Evolutionary conservation across 2,888 invertebrate genomes (phyloP).

Genomic region (Syrista parreyssii): DNA sequence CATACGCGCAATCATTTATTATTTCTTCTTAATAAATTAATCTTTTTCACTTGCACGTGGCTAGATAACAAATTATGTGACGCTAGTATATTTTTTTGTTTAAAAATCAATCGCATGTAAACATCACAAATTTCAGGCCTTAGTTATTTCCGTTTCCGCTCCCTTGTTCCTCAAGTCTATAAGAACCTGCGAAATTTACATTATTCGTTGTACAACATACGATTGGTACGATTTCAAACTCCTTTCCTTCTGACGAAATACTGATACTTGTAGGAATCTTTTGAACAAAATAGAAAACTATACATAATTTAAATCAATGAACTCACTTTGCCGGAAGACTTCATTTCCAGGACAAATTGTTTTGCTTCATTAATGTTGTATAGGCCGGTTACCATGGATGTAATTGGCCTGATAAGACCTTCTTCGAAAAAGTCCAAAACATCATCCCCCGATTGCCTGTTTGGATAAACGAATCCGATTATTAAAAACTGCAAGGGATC

Average conservation of each 20-base stretch:
- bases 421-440: constrained; percentile 73
- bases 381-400: constrained; percentile 70
- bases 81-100: background rate
- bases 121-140: background rate
- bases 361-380: constrained; percentile 73
- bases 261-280: background rate
- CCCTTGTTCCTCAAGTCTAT: constrained; percentile 53
- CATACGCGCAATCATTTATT: background rate
- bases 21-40: background rate
- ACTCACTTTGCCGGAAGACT: constrained; percentile 73
- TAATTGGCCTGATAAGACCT: constrained; percentile 71
- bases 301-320: background rate
- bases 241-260: background rate
- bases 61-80: background rate
- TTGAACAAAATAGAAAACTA: background rate
- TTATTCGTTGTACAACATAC: background rate
- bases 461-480: background rate
- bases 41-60: background rate
- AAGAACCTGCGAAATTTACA: background rate
- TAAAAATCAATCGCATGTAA: background rate
- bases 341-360: constrained; percentile 69
- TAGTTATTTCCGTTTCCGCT: constrained; percentile 19
- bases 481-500: background rate
- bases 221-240: background rate
- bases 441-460: constrained; percentile 70